phyloP scores from a whole-genome alignment of 2,113 vertebrate species.

The Nymphicus hollandicus region DNA sequence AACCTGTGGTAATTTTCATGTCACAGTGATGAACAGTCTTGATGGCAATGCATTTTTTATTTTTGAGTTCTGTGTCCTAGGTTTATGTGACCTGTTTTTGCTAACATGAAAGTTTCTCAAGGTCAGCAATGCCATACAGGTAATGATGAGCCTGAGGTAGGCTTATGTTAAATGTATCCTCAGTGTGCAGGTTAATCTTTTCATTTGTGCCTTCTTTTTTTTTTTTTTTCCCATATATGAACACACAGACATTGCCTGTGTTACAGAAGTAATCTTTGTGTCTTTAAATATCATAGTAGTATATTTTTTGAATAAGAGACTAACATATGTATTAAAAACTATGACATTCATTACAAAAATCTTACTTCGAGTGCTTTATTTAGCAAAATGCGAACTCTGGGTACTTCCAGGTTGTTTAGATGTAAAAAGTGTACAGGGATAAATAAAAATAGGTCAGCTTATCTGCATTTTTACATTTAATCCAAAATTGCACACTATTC shows the following conservation, averaged over 20 bases:
- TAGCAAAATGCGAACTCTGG: neutral
- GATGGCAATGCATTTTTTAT: neutral
- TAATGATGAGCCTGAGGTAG: slow-evolving; percentile 24
- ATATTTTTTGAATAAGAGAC: neutral
- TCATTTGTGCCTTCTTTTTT: slow-evolving; percentile 11
- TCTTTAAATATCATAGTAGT: neutral
- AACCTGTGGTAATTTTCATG: neutral
- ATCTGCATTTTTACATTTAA: neutral
- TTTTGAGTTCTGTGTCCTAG: neutral
- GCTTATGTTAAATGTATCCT: slow-evolving; percentile 51
- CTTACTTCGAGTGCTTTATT: neutral
- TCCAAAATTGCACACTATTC: slow-evolving; percentile 20
- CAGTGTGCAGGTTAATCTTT: slow-evolving; percentile 51
- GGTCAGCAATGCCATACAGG: slow-evolving; percentile 31
- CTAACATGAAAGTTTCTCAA: slow-evolving; percentile 54
- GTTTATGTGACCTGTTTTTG: neutral
- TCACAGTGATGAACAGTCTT: neutral
- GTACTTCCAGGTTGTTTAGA: neutral
- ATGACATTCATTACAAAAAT: neutral
- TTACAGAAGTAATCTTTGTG: neutral
- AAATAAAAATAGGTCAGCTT: slow-evolving; percentile 30
- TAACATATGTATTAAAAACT: neutral
- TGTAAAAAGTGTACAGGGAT: neutral
- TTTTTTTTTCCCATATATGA: neutral
- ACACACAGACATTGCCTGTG: neutral